phyloP scores from a whole-genome alignment of 2,797 vertebrate genomes.

The Sciurus carolinensis region DNA sequence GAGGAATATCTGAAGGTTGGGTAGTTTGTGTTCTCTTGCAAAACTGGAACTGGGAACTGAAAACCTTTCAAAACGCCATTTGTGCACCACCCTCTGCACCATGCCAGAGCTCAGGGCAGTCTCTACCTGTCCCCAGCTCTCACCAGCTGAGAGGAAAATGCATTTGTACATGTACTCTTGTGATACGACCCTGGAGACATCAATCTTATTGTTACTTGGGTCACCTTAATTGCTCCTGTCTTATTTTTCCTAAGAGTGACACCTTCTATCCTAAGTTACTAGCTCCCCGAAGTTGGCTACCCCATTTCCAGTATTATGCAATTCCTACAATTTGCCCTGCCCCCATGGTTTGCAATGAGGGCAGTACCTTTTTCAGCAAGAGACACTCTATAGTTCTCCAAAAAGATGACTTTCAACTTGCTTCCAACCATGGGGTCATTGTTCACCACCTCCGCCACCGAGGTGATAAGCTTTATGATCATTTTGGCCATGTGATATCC shows the following conservation, averaged over 20 bases:
- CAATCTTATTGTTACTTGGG: neutral
- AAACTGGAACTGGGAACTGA: neutral
- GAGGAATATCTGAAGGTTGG: neutral
- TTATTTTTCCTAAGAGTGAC: neutral
- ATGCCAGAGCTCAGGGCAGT: neutral
- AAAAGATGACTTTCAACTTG: constrained; percentile 96
- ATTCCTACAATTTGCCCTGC: neutral
- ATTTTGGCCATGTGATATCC: constrained; percentile 99
- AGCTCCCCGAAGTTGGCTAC: neutral
- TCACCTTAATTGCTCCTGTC: constrained; percentile 29
- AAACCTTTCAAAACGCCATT: neutral
- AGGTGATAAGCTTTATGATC: constrained; percentile 97
- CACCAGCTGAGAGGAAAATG: neutral
- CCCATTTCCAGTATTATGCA: neutral
- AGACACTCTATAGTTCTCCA: constrained; percentile 98
- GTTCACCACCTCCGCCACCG: constrained; percentile 95
- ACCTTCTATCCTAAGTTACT: neutral
- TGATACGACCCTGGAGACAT: neutral
- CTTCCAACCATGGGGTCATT: constrained; percentile 93
- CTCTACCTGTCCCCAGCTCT: neutral
- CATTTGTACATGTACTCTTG: neutral
- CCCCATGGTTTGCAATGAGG: neutral
- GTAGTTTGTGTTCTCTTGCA: constrained; percentile 14
- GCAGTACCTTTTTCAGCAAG: constrained; percentile 97
- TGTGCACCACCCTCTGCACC: neutral